Conservation (phyloP, 2,888 invertebrate genomes). For the Eupithecia subumbrata region DNA sequence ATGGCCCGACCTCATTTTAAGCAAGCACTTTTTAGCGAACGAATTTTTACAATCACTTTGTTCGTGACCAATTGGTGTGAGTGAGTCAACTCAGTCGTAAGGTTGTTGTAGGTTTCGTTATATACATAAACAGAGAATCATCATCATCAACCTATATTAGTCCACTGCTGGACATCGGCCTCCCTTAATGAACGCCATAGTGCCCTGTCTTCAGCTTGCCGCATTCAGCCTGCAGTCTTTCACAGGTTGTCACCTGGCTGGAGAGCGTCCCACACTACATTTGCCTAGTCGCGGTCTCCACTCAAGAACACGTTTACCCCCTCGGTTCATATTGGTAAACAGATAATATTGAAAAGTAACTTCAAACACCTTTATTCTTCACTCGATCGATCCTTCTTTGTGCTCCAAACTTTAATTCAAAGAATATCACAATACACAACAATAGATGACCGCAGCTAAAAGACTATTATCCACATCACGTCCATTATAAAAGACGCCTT, state of each 20-base stretch:
- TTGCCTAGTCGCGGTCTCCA: too few species aligned
- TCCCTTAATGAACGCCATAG: too few species aligned
- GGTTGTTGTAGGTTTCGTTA: background rate
- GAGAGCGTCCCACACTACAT: too few species aligned
- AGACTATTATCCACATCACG: background rate
- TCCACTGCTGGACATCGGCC: too few species aligned
- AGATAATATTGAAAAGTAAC: background rate
- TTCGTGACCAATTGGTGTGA: constrained; percentile 13
- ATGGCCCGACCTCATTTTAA: constrained; percentile 61
- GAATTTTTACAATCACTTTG: constrained; percentile 9
- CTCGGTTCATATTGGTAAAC: too few species aligned
- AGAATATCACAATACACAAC: background rate
- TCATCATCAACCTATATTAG: too few species aligned
- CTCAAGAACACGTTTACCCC: too few species aligned
- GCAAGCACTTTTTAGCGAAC: constrained; percentile 59
- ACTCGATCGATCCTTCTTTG: background rate
- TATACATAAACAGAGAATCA: too few species aligned
- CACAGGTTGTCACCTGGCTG: too few species aligned
- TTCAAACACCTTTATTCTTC: background rate
- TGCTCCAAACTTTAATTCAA: background rate
- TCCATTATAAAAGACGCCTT: constrained; percentile 18
- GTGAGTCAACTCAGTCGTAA: background rate
- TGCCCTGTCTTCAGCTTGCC: too few species aligned
- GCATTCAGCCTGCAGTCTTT: too few species aligned
- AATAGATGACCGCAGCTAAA: constrained; percentile 8